Conservation (phyloP, 37 sponge, comb jelly and placozoan genomes). For the Cliona cf. orientalis region DNA sequence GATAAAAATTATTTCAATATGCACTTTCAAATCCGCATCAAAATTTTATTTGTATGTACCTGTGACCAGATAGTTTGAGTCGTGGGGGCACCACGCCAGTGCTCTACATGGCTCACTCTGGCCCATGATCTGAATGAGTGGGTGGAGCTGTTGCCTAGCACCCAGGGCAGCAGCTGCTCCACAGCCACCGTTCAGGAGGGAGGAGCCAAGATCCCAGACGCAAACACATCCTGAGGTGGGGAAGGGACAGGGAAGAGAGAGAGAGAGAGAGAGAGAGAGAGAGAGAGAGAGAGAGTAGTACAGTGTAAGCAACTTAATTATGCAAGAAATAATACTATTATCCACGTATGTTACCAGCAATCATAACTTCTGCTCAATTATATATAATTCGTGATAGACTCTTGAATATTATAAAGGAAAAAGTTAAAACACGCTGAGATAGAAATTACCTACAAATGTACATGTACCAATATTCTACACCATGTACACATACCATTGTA, state of each 20-base stretch:
- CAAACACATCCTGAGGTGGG: constrained; percentile 42
- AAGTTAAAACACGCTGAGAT: too few species aligned
- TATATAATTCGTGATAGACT: neutral
- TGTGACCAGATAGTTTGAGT: constrained; percentile 66
- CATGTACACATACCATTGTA: constrained; percentile 63
- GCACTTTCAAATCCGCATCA: neutral
- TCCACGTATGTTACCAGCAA: too few species aligned
- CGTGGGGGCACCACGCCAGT: constrained; percentile 71
- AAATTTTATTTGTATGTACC: constrained; percentile 38
- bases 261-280: constrained; percentile 1
- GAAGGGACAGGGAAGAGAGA: neutral
- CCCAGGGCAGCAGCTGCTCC: neutral
- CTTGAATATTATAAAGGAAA: neutral
- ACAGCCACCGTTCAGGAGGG: neutral
- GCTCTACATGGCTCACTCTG: constrained; percentile 32
- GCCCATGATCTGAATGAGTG: constrained; percentile 43
- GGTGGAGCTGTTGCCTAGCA: constrained; percentile 23
- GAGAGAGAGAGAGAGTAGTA: constrained; percentile 2
- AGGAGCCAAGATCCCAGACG: constrained; percentile 38
- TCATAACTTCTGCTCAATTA: neutral
- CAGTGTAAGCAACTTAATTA: neutral
- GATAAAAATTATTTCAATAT: neutral
- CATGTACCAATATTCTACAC: neutral
- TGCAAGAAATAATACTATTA: neutral
- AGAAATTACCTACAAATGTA: neutral